Conservation (phyloP, 2,797 vertebrate species). For the Okamejei kenojei region DNA sequence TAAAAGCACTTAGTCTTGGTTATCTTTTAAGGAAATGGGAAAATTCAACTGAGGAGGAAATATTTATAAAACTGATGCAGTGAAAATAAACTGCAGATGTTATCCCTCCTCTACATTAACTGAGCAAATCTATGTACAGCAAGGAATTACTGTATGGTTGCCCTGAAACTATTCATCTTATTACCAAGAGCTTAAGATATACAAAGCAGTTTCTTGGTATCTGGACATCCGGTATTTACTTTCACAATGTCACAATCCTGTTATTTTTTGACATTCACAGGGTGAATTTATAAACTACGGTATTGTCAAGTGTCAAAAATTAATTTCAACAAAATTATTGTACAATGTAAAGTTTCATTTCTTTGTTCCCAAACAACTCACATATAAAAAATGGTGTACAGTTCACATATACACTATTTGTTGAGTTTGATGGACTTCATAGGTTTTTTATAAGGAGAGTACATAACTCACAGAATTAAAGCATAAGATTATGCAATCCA, state of each 20-base stretch:
- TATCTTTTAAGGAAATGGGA: not conserved
- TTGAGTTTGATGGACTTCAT: not conserved
- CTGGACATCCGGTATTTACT: not conserved
- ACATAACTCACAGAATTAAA: not conserved
- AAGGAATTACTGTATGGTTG: not conserved
- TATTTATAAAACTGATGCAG: not conserved
- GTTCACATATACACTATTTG: not conserved
- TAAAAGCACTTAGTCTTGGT: too few species aligned
- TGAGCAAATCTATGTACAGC: not conserved
- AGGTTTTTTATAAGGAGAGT: not conserved
- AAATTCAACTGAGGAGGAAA: not conserved
- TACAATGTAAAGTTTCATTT: not conserved
- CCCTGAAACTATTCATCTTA: constrained; percentile 26
- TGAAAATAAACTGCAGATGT: constrained; percentile 25
- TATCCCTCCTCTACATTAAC: not conserved
- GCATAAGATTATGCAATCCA: not conserved
- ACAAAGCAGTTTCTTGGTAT: not conserved
- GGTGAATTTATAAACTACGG: constrained; percentile 13
- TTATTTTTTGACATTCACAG: not conserved
- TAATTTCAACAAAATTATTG: not conserved
- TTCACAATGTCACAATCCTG: not conserved
- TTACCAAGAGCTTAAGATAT: not conserved
- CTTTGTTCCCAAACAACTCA: not conserved
- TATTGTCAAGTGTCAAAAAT: not conserved
- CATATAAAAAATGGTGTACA: not conserved